Evolutionary conservation across 2,113 vertebrate genomes (phyloP), one percentile per base, ranked within the genome.

Genomic region (Mastomys coucha): DNA sequence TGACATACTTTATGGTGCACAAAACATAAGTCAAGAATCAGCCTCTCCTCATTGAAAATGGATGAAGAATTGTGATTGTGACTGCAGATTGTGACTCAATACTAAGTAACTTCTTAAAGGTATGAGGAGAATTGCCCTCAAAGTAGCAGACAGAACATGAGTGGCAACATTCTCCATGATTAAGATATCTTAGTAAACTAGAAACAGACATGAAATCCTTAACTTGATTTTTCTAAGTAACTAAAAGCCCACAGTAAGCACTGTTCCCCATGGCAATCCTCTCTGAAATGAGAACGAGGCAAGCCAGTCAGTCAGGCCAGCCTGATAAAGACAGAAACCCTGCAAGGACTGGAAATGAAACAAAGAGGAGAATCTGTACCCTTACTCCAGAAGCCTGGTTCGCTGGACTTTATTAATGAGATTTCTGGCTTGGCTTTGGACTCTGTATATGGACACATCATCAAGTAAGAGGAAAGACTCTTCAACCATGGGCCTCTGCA

Each of bases 181-280:
- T 58, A n/a, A 84, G 75, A 51, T 53, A 56, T 93, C 88, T 77
- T 81, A 56, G 56, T 11, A 75, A 87, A 89, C 56, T 70, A 88
- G 36, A 95, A 97, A 77, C 90, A 91, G 42, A 92, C 65, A 90
- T 19, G 42, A 91, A 89, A 85, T 73, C 7, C 75, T 91, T 93
- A 51, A 91, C 20, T n/a, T 72, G 58, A 26, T 33, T 94, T 95
- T 94, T 95, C 26, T 2, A 93, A 89, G 17, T 81, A 53, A 13
- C 49, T 81, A 91, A 97, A 75, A 76, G 60, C 7, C 51, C 69
- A 45, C 4, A 33, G 19, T 91, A 49, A 65, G 53, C 24, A 3
- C n/a, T 63, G 31, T 36, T 80, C 31, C 13, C 81, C 17, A 20
- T n/a, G 82, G n/a, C 56, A 76, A 42, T 81, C 70, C 20, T 69